Percentiles rank a stretch among this genome's conserved stretches.
These are phyloP conservation scores for Pristionchus fissidentatus DNA, from an alignment of 2,888 invertebrate genomes.

Conservation along the genomic window DNA sequence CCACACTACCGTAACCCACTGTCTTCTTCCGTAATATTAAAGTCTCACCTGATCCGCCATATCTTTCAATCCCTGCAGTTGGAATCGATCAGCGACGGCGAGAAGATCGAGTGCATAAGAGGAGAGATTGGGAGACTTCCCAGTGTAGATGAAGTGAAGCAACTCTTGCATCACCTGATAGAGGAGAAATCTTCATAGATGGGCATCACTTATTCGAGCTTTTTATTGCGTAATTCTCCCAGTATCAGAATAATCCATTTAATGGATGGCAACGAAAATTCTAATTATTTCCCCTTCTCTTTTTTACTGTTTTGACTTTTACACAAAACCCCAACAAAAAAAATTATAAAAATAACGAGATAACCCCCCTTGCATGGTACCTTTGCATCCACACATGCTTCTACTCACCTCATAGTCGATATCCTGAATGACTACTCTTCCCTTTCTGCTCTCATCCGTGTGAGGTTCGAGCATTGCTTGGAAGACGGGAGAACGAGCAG, in stretches of 20 bases:
- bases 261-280: background rate
- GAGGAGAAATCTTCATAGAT: background rate
- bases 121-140: conserved; percentile 63
- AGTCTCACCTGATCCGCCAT: conserved; percentile 71
- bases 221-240: too few relatives aligned
- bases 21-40: background rate
- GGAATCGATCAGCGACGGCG: conserved; percentile 73
- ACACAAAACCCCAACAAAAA: background rate
- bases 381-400: background rate
- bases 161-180: conserved; percentile 68
- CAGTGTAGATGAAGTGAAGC: conserved; percentile 71
- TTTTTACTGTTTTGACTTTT: background rate
- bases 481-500: conserved; percentile 69
- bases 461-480: conserved; percentile 72
- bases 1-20: background rate
- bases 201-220: background rate
- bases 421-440: conserved; percentile 59
- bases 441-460: conserved; percentile 65
- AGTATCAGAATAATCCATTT: too few relatives aligned
- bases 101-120: conserved; percentile 70
- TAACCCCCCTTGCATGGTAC: background rate
- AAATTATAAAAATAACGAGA: background rate
- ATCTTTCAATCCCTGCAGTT: conserved; percentile 73
- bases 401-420: conserved; percentile 64
- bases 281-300: background rate